Evolutionary conservation across 2,888 invertebrate genomes (phyloP).

Genomic region (Griposia aprilina): DNA sequence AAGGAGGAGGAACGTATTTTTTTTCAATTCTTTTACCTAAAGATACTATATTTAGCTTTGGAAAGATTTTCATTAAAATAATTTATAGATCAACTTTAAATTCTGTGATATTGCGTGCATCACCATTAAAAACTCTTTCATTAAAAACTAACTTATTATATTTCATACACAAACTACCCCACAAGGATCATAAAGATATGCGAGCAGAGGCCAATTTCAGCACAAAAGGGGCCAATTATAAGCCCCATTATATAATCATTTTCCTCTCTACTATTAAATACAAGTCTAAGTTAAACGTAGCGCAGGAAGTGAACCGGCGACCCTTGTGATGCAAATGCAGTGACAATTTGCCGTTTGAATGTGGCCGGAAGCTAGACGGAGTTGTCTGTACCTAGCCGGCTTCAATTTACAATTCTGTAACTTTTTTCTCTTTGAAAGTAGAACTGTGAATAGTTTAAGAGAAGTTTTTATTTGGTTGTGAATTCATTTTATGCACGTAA

Average conservation of each 20-base stretch:
- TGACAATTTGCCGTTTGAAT: slow-evolving; percentile 72
- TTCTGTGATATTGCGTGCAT: not conserved
- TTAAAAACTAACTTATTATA: not conserved
- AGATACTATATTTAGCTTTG: too few species aligned
- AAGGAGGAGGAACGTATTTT: not conserved
- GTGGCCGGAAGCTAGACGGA: slow-evolving; percentile 57
- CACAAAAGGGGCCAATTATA: slow-evolving; percentile 60
- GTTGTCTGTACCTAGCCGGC: slow-evolving; percentile 37
- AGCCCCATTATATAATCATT: slow-evolving; percentile 53
- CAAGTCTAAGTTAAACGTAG: slow-evolving; percentile 57
- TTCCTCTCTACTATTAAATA: slow-evolving; percentile 51
- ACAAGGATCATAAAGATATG: slow-evolving; percentile 21
- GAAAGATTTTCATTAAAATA: too few species aligned
- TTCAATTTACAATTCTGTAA: slow-evolving; percentile 45
- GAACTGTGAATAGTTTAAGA: not conserved
- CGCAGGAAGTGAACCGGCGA: slow-evolving; percentile 66
- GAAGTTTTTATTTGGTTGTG: too few species aligned
- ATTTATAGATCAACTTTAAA: not conserved
- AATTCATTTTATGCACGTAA: too few species aligned
- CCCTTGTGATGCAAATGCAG: slow-evolving; percentile 78
- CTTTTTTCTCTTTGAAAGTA: slow-evolving; percentile 21
- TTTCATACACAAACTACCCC: not conserved
- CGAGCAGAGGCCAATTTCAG: slow-evolving; percentile 44
- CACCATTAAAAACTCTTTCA: not conserved
- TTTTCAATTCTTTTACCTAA: not conserved